Conservation (phyloP, 2,888 invertebrate species). For the Gonocerus acuteangulatus region DNA sequence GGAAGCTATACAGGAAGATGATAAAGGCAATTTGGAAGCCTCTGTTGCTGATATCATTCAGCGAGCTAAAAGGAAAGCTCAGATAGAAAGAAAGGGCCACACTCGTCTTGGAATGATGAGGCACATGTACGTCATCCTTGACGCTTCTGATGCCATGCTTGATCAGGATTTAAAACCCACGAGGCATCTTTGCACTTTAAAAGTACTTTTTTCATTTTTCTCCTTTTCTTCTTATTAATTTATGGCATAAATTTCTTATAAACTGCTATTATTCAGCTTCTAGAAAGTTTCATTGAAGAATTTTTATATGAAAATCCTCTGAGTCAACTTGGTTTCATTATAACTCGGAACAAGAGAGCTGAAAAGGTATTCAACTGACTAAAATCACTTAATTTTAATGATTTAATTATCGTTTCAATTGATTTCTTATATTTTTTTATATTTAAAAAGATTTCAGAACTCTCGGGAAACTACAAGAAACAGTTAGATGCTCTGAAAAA, state of each 20-base stretch:
- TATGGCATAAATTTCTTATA: conserved; percentile 16
- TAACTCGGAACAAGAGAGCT: conserved; percentile 85
- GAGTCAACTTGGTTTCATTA: conserved; percentile 89
- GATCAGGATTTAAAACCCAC: conserved; percentile 94
- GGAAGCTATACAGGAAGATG: conserved; percentile 95
- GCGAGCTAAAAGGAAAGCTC: conserved; percentile 73
- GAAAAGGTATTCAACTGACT: conserved; percentile 65
- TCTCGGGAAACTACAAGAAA: conserved; percentile 78
- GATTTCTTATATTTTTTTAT: no score
- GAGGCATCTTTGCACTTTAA: conserved; percentile 74
- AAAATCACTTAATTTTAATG: background rate
- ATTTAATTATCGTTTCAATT: background rate
- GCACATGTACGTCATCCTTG: conserved; percentile 83
- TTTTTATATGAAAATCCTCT: conserved; percentile 99
- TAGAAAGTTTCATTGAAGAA: conserved; percentile 90
- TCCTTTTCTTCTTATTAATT: conserved; percentile 3
- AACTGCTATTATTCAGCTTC: conserved; percentile 53
- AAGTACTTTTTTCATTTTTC: conserved; percentile 50
- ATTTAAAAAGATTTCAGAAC: conserved; percentile 52
- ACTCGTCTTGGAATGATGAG: conserved; percentile 97
- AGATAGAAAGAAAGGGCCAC: conserved; percentile 62
- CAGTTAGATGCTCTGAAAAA: conserved; percentile 56
- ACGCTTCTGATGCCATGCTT: conserved; percentile 90
- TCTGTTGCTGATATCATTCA: conserved; percentile 87
- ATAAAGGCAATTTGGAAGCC: conserved; percentile 82